Evolutionary conservation across 2,797 vertebrate species (phyloP), one percentile per base, ranked within the genome.

Genomic region (Pempheris klunzingeri): DNA sequence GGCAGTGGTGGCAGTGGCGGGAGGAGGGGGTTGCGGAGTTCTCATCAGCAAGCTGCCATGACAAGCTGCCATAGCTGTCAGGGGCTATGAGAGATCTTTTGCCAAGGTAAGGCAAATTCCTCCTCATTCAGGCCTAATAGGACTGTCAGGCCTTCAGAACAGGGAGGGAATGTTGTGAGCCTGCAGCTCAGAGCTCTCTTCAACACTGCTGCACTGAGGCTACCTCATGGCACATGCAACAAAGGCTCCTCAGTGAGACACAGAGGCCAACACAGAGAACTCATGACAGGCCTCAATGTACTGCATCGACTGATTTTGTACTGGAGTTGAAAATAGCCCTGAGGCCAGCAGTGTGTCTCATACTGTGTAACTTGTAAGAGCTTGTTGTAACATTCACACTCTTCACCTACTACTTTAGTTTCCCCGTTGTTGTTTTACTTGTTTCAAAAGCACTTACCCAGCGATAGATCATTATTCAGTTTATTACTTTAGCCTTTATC

Each of bases 51-150:
- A 88, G 84, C 89, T 93, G 88, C 83, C 82, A 75, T 76, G 87
- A 88, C 68, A 66, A 84, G 81, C 89, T 90, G 90, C 90, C 86
- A 90, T 82, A 88, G 77, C 87, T 94, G 89, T 94, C 91, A 88
- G 72, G 26, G 69, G 30, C 81, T 74, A 71, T 83, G 85, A 91
- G 84, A 86, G 85, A 91, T 91, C 74, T 85, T 92, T 91, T 91
- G 86, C 88, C 75, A 86, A 92, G 86, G 87, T 91, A 91, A 90
- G 89, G 87, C 86, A 88, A 89, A 92, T 88, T 81, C 87, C 75
- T 83, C 43, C 89, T 93, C 81, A 84, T 90, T 91, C 87, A 74
- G 66, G 66, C 78, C 80, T 91, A 92, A 91, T 91, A 88, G 90
- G 90, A 83, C 84, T 92, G 91, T 89, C 88, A 91, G 84, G 71